Conservation (phyloP, 2,888 invertebrate genomes). For the Beris morrisii region DNA sequence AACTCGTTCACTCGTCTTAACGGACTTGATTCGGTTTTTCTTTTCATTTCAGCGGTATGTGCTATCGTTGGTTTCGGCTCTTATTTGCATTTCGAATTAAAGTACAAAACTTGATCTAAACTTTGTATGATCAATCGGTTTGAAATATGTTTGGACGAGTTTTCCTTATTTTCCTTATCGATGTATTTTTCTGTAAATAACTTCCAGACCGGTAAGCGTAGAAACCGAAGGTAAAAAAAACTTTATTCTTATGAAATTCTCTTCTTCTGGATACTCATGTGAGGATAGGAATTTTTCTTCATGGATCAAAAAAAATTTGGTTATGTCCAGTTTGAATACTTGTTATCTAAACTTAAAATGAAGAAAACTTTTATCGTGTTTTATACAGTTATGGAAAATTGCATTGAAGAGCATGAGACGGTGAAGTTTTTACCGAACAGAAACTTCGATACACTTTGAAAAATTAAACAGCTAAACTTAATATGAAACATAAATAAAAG, state of each 20-base stretch:
- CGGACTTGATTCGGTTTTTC: slow-evolving; percentile 7
- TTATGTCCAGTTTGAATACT: slow-evolving; percentile 3
- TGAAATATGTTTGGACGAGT: slow-evolving; percentile 17
- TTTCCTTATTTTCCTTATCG: neutral
- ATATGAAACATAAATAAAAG: too few relatives aligned
- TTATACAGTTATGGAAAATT: too few relatives aligned
- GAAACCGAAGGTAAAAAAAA: neutral
- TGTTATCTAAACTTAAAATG: slow-evolving; percentile 11
- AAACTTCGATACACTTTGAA: too few relatives aligned
- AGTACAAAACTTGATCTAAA: slow-evolving; percentile 27
- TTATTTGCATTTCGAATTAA: slow-evolving; percentile 29
- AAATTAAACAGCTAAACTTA: too few relatives aligned
- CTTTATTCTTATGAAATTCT: neutral
- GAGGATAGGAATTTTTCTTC: neutral
- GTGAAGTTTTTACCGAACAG: too few relatives aligned
- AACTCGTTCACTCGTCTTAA: slow-evolving; percentile 14
- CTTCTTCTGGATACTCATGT: neutral
- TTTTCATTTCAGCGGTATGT: neutral
- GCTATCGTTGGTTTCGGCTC: neutral
- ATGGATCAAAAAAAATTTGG: neutral
- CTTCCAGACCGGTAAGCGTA: slow-evolving; percentile 12
- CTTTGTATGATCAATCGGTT: slow-evolving; percentile 26
- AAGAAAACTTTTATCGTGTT: too few relatives aligned
- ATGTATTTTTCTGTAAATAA: slow-evolving; percentile 6
- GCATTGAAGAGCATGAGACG: too few relatives aligned